These are phyloP conservation scores for Gastrophysa polygoni DNA, from an alignment of 2,888 invertebrate species.

Conservation along the genomic window DNA sequence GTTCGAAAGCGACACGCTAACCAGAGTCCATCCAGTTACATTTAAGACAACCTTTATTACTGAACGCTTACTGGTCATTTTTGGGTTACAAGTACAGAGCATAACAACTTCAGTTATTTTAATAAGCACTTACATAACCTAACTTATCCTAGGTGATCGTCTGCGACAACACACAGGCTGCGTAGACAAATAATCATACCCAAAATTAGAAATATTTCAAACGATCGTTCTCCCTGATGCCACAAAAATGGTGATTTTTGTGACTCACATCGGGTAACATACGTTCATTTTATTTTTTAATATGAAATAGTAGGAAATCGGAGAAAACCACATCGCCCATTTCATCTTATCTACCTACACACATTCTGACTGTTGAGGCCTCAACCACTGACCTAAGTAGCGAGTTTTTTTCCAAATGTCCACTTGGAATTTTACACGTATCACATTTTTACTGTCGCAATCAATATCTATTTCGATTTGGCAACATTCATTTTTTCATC, in stretches of 20 bases:
- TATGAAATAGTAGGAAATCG: not conserved
- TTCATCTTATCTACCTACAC: not conserved
- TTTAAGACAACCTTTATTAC: conserved; percentile 65
- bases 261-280: no score
- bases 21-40: conserved; percentile 43
- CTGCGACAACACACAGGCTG: conserved; percentile 54
- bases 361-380: not conserved
- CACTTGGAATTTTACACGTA: not conserved
- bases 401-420: not conserved
- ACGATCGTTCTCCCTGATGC: no score
- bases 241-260: no score
- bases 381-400: not conserved
- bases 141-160: conserved; percentile 53
- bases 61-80: conserved; percentile 65
- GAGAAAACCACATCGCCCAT: not conserved
- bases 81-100: conserved; percentile 61
- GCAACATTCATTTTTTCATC: no score
- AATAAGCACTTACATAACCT: conserved; percentile 61
- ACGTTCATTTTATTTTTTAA: no score
- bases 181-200: conserved; percentile 24
- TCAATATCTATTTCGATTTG: not conserved
- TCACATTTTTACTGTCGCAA: not conserved
- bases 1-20: not conserved
- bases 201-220: no score
- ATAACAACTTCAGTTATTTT: conserved; percentile 59